Evolutionary conservation across 2,113 vertebrate species (phyloP), one percentile per base, ranked within the genome.

Genomic region (Panthera tigris): DNA sequence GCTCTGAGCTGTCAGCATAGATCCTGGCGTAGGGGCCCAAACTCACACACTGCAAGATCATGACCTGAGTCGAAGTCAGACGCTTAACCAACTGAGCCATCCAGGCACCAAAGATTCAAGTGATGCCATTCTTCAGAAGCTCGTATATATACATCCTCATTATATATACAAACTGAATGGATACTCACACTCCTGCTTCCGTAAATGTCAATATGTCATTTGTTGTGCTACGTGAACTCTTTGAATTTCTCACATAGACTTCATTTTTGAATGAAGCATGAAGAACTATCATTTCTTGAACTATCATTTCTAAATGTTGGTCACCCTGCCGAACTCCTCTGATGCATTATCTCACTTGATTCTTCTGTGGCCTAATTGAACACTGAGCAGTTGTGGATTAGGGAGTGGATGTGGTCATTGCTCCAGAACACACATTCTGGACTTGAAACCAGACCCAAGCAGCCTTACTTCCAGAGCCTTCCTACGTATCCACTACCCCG

Each of bases 381-480:
- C 7, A 25, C 2, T 2, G 63, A 63, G 18, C 14, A 33, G 3
- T 5, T 33, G 29, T 63, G 78, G 21, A 39, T 39, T 55, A 19
- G 18, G 5, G 14, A 7, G 1, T n/a, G 0, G 29, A 9, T 1
- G 4, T 19, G 29, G 6, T 73, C 3, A 19, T 11, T 39, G 29
- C 2, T 25, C 4, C 68, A 9, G 55, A 68, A 25, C 65, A n/a
- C 8, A 18, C 27, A 18, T 18, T 69, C 79, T 29, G 12, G 61
- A 76, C 29, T 68, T 45, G 55, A 61, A 82, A 2, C 41, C 66
- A 41, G 80, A 21, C 18, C 7, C 0, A 4, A 4, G 0, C 13
- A 55, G 7, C 57, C 13, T 16, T 4, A 19, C 4, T 5, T 10
- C 29, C 76, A 52, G 29, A 52, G 48, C 48, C 16, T 29, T 11